phyloP scores from a whole-genome alignment of 37 sponge, comb jelly and placozoan species.

The Eunapius fragilis region DNA sequence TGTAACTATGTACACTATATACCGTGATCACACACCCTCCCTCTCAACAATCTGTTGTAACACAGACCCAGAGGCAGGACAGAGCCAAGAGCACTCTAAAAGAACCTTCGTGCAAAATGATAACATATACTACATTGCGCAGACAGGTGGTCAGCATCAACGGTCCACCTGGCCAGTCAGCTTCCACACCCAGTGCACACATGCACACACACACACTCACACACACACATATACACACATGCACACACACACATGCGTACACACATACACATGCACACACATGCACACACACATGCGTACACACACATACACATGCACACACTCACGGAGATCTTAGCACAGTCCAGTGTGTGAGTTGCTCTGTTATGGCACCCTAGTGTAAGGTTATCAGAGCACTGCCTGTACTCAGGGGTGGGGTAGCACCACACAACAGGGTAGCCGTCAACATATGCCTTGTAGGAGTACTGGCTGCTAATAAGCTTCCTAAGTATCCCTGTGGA shows the following conservation, averaged over 20 bases:
- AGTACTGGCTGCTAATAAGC: neutral
- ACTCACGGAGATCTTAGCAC: neutral
- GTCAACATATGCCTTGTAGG: neutral
- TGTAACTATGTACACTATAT: no score
- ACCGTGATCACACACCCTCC: no score
- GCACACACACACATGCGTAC: neutral
- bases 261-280: neutral
- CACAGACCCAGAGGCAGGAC: no score
- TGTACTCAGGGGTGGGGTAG: neutral
- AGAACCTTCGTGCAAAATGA: no score
- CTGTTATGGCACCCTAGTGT: neutral
- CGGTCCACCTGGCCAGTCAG: no score
- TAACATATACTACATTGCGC: no score
- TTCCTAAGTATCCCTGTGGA: neutral
- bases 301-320: neutral
- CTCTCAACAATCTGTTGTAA: no score
- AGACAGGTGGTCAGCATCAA: no score
- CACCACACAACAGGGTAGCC: neutral
- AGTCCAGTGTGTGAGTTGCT: neutral
- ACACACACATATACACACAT: no score
- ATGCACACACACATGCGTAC: neutral
- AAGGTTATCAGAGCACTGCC: neutral
- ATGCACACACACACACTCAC: no score
- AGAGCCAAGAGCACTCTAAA: no score
- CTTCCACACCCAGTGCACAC: no score